Conservation (phyloP, 1,140 invertebrate species). For the Lepidurus arcticus region DNA sequence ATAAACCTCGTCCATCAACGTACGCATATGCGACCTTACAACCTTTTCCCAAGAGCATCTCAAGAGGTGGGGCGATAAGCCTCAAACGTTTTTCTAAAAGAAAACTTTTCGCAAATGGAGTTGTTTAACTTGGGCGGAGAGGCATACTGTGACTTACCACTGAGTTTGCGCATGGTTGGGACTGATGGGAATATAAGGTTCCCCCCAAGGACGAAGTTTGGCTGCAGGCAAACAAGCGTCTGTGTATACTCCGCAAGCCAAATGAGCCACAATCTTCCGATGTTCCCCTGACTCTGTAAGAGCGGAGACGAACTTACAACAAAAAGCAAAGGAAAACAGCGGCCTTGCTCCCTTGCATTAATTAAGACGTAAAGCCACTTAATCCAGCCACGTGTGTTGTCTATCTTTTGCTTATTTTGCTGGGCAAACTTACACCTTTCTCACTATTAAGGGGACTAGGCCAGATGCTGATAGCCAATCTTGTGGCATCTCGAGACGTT, state of each 20-base stretch:
- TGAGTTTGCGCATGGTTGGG: slow-evolving; percentile 4
- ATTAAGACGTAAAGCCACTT: slow-evolving; percentile 13
- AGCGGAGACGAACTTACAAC: neutral
- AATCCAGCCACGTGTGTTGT: slow-evolving; percentile 4
- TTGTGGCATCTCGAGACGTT: slow-evolving; percentile 2
- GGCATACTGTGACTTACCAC: neutral
- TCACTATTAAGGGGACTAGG: neutral
- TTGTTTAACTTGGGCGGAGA: neutral
- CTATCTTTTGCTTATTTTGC: neutral
- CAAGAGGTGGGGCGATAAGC: neutral
- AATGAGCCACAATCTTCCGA: neutral
- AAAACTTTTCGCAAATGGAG: slow-evolving; percentile 2
- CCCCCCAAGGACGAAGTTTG: neutral
- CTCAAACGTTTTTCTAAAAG: neutral
- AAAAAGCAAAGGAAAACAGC: neutral
- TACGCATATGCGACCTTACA: neutral
- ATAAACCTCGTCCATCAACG: slow-evolving; percentile 7
- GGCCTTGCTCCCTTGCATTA: slow-evolving; percentile 15
- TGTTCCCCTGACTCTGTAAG: neutral
- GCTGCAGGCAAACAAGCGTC: neutral
- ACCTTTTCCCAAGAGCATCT: neutral
- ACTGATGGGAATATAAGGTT: neutral
- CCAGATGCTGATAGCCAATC: neutral
- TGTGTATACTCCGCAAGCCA: slow-evolving; percentile 4
- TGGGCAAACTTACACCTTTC: neutral